Conservation (phyloP, 53 echinoderm and acorn worm species). For the Glandiceps talaboti region DNA sequence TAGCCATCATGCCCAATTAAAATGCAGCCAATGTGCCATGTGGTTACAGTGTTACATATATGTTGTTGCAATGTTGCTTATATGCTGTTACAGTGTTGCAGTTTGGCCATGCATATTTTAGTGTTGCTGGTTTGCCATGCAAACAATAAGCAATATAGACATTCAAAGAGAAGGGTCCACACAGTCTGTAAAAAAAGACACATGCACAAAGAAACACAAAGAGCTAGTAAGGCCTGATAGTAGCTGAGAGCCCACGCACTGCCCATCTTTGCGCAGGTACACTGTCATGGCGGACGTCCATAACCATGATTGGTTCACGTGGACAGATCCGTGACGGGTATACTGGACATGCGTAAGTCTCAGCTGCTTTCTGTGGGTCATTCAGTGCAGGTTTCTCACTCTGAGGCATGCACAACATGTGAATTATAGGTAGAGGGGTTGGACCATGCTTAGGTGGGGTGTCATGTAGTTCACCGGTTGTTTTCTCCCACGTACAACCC, state of each 20-base stretch:
- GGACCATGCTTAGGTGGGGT: constrained; percentile 82
- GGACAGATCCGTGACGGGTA: constrained; percentile 77
- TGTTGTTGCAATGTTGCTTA: too few relatives aligned
- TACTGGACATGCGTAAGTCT: constrained; percentile 82
- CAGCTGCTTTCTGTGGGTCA: constrained; percentile 32
- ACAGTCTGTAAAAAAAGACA: too few relatives aligned
- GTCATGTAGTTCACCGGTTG: constrained; percentile 95
- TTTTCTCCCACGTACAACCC: constrained; percentile 99
- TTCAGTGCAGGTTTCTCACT: constrained; percentile 54
- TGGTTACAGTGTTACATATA: too few relatives aligned
- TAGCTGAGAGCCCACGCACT: constrained; percentile 73
- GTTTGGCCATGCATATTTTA: too few relatives aligned
- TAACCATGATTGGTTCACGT: constrained; percentile 61
- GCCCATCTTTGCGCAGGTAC: constrained; percentile 76
- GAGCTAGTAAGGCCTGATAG: constrained; percentile 69
- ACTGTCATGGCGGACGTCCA: constrained; percentile 87
- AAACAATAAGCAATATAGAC: too few relatives aligned
- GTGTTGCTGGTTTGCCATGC: too few relatives aligned
- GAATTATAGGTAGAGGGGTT: constrained; percentile 93
- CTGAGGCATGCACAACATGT: constrained; percentile 61
- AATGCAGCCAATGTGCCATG: too few relatives aligned
- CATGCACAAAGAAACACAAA: too few relatives aligned
- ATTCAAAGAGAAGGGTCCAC: too few relatives aligned
- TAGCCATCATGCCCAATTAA: too few relatives aligned
- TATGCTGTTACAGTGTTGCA: too few relatives aligned